Evolutionary conservation across 2,797 vertebrate species (phyloP).

Genomic region (Threskiornis aethiopicus): DNA sequence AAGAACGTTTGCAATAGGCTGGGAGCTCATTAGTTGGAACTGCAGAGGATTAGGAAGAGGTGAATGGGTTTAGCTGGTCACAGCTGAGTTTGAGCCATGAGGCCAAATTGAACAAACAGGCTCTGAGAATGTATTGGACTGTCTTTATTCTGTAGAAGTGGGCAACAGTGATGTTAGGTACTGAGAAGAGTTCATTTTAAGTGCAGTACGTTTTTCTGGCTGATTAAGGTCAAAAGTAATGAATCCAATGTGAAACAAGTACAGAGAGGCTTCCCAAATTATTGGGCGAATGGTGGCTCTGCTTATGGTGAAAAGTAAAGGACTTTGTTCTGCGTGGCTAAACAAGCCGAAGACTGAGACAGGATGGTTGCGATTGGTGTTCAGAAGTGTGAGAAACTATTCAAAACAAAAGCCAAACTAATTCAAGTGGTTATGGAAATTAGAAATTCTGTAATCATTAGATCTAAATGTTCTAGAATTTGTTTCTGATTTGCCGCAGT

Average conservation of each 20-base stretch:
- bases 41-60: not conserved
- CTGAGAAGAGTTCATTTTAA: not conserved
- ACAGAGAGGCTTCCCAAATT: not conserved
- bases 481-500: not conserved
- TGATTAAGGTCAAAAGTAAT: not conserved
- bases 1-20: not conserved
- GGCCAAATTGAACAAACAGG: not conserved
- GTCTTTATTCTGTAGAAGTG: not conserved
- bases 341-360: not conserved
- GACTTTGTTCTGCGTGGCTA: not conserved
- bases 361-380: not conserved
- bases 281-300: not conserved
- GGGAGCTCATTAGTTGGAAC: not conserved
- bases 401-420: not conserved
- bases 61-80: not conserved
- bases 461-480: not conserved
- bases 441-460: not conserved
- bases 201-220: not conserved
- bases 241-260: not conserved
- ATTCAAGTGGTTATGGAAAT: not conserved
- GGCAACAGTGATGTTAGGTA: not conserved
- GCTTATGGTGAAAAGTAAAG: not conserved
- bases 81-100: not conserved
- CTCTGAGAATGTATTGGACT: not conserved
- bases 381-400: not conserved